Percentiles rank a stretch among this genome's conserved stretches.
Conservation (phyloP, 2,797 vertebrate genomes). For the Danio kyathit region DNA sequence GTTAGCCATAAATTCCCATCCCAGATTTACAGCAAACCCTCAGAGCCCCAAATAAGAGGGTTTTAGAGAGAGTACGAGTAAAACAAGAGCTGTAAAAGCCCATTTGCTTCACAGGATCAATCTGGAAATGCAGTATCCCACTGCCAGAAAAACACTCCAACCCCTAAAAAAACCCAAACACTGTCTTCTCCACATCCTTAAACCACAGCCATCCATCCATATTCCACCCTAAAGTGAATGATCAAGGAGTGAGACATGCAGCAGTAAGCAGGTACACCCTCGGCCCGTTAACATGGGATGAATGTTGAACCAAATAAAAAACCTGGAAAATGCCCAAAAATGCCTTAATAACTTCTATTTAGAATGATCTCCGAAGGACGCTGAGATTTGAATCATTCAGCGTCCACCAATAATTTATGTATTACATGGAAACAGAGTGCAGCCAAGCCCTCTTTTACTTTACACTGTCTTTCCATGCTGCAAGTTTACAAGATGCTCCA, state of each 20-base stretch:
- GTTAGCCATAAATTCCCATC: background rate
- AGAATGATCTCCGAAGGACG: background rate
- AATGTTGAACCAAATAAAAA: conserved; percentile 1
- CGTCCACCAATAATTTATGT: conserved; percentile 11
- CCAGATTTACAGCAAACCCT: background rate
- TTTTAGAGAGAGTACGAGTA: background rate
- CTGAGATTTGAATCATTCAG: conserved; percentile 8
- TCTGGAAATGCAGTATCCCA: background rate
- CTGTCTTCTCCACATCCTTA: background rate
- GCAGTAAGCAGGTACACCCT: conserved; percentile 44
- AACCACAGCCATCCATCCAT: conserved; percentile 1
- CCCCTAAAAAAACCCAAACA: background rate
- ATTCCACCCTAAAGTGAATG: conserved; percentile 5
- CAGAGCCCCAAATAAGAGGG: conserved; percentile 6
- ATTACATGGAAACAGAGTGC: conserved; percentile 16
- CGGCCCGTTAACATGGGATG: conserved; percentile 21
- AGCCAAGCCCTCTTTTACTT: conserved; percentile 37
- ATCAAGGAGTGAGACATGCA: conserved; percentile 43
- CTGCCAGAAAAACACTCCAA: conserved; percentile 1
- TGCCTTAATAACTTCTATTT: conserved; percentile 31
- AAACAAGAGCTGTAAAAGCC: conserved; percentile 25
- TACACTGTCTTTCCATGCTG: conserved; percentile 15
- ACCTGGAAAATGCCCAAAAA: conserved; percentile 11
- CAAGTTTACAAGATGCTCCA: conserved; percentile 45
- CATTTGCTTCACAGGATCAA: conserved; percentile 22